Evolutionary conservation across 2,113 vertebrate genomes (phyloP), one percentile per base, ranked within the genome.

Genomic region (Verasper variegatus): DNA sequence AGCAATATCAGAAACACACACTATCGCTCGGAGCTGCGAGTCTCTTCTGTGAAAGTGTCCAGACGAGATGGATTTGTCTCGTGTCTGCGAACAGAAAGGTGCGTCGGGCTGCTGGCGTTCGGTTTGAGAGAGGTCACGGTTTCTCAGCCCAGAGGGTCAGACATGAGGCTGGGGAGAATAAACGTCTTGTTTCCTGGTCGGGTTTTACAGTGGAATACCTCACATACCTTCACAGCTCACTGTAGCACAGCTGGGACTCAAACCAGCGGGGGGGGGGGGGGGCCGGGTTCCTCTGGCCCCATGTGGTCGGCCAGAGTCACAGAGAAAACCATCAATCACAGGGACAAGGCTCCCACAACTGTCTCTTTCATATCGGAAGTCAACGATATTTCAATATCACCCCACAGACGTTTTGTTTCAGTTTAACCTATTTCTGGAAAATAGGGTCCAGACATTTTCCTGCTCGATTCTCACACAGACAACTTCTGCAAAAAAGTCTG

Each of bases 181-280:
- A 60, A 71, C 47, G 15, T 67, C 67, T 76, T 71, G 78, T 85
- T 20, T 81, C 59, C 52, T 74, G 78, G 23, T 68, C 37, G 23
- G 17, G 66, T 81, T 91, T 92, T 83, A 90, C 82, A 82, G 70
- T 79, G n/a, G 20, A 82, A 92, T 90, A 74, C 72, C 67, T 84
- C 45, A 59, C 85, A 87, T 91, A 87, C 62, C 86, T 90, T 80
- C 73, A 65, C 26, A 62, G 66, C 66, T 63, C 23, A 35, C 64
- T 49, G 76, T 56, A 83, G 81, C 81, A 80, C 70, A 73, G 71
- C 23, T 40, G 31, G 65, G 8, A 31, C 69, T 68, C 23, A 27
- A 15, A 57, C 3, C 68, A 74, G 82, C n/a, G 0, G 71, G 74
- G 69, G 62, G 67, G 82, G 18, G 0, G 71, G 74, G 69, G 62